Conservation (phyloP, 2,113 vertebrate genomes). For the Eretmochelys imbricata region DNA sequence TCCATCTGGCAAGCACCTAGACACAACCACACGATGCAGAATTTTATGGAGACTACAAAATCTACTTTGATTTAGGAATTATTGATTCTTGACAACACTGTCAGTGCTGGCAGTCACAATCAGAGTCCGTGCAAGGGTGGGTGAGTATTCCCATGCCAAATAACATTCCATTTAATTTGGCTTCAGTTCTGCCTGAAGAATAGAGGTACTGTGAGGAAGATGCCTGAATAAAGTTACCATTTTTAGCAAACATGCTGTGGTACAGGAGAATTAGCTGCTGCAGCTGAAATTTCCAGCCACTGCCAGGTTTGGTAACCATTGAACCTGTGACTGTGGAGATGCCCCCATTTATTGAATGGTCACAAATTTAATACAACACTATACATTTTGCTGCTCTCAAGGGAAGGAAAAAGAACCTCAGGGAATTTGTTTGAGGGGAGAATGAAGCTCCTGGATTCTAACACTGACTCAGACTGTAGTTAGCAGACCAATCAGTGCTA, state of each 20-base stretch:
- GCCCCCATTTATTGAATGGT: neutral
- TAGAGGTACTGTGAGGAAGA: neutral
- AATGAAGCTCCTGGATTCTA: neutral
- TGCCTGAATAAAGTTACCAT: neutral
- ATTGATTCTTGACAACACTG: neutral
- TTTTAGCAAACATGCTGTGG: neutral
- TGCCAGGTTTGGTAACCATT: neutral
- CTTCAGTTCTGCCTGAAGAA: conserved; percentile 4
- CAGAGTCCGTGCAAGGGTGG: neutral
- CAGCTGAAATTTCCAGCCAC: neutral
- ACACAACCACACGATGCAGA: neutral
- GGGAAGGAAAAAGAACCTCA: neutral
- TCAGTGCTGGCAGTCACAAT: neutral
- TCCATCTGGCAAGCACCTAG: neutral
- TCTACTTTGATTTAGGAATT: neutral
- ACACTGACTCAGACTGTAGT: neutral
- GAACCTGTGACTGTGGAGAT: neutral
- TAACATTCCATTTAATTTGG: neutral
- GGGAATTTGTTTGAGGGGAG: neutral
- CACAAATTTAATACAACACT: neutral
- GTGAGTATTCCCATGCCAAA: neutral
- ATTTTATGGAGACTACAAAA: neutral
- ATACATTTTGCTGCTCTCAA: neutral
- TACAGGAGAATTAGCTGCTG: neutral
- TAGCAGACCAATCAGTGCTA: neutral